These are phyloP conservation scores for Climacteris rufus DNA, from an alignment of 2,113 vertebrate species.

Conservation along the genomic window DNA sequence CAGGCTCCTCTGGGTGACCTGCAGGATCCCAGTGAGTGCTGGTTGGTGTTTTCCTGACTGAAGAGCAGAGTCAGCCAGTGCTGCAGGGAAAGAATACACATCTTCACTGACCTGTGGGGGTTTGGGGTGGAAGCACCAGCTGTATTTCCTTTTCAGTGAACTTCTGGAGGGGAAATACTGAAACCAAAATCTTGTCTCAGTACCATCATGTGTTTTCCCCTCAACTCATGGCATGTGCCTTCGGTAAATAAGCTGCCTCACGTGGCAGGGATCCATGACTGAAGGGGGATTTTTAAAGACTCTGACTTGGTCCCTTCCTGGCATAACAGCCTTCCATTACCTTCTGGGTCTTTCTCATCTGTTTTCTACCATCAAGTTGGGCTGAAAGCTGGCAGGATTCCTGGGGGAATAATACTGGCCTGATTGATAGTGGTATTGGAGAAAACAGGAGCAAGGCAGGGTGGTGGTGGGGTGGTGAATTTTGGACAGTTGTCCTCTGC, in stretches of 20 bases:
- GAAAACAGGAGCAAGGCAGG: no score
- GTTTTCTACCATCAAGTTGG: neutral
- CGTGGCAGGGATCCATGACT: neutral
- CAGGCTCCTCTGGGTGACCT: neutral
- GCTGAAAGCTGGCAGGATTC: neutral
- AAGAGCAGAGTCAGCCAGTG: rapidly evolving
- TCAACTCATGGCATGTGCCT: neutral
- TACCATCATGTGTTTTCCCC: rapidly evolving
- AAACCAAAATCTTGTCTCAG: neutral
- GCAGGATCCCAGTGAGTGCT: rapidly evolving
- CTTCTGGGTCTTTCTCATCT: neutral
- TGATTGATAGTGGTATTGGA: neutral
- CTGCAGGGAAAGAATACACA: rapidly evolving
- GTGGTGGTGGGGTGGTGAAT: neutral
- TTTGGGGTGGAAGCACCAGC: neutral
- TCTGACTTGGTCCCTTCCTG: neutral
- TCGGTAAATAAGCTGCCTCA: neutral
- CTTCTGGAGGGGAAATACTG: neutral
- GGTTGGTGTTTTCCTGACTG: neutral
- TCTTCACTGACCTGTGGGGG: neutral
- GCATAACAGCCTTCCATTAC: neutral
- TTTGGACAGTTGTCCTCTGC: neutral
- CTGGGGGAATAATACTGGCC: neutral
- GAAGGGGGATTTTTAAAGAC: neutral
- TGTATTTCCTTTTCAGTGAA: neutral